Base-by-base conservation (phyloP, 2,797 vertebrate species). In the Halcyon badia region DNA sequence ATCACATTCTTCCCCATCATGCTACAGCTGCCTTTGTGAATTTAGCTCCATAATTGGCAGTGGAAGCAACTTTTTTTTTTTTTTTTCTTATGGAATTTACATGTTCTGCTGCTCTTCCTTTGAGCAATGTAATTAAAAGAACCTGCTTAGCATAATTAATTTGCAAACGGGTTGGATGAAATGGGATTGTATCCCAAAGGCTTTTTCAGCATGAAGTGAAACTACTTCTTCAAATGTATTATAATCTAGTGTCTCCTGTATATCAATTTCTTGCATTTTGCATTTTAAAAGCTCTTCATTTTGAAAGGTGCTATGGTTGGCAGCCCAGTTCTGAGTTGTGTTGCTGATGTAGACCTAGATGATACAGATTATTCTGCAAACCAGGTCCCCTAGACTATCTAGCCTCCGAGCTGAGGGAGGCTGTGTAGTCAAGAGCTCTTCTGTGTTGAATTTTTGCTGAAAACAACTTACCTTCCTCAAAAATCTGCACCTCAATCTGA, bases 111-210 rank as follows among this genome's bases (percentile, higher is more conserved):
- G 81, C 87, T 95, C 60, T 95, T 90, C 89, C 92, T 97, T 90
- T 87, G 81, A 97, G 95, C 93, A 91, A 95, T 94, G 91, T 95
- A 96, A 97, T 97, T 95, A 94, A 94, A 97, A 87, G 85, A 90
- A 64, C 51, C 72, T 95, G 61, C 48, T 96, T 96, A 93, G 80
- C 70, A 90, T 95, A 97, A 96, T 96, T 97, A 96, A 97, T 95
- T 97, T 91, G 51, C 77, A 73, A 90, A 76, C 89, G 83, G 76
- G 93, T 94, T 95, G 85, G 66, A 76, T 86, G 89, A 94, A 95
- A 95, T 56, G 80, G 66, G 91, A 86, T 56, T 91, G 77, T 56
- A 84, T 95, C 97, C 96, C 96, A 96, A 90, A 91, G 95, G 93
- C 72, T 95, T 95, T 78, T 94, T 83, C 91, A 91, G 37, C 57